Conservation (phyloP, 2,888 invertebrate genomes). For the Meliscaeva auricollis region DNA sequence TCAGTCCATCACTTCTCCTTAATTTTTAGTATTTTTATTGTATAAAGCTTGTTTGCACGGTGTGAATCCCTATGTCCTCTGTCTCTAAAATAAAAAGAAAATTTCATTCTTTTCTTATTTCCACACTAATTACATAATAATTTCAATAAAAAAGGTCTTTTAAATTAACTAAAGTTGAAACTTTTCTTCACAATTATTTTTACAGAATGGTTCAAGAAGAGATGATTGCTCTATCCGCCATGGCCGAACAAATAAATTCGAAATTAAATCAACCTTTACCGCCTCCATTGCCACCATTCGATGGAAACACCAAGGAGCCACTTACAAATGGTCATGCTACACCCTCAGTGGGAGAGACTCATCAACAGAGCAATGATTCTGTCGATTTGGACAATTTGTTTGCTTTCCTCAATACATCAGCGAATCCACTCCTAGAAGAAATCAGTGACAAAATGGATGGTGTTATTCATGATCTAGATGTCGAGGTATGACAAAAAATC, state of each 20-base stretch:
- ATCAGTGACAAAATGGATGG: slow-evolving; percentile 94
- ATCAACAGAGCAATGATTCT: slow-evolving; percentile 86
- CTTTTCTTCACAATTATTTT: slow-evolving; percentile 71
- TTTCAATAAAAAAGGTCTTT: neutral
- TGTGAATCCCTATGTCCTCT: slow-evolving; percentile 47
- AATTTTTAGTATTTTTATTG: slow-evolving; percentile 3
- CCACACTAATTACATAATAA: slow-evolving; percentile 36
- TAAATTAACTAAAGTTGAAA: neutral
- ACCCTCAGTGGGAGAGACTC: slow-evolving; percentile 78
- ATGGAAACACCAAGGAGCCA: slow-evolving; percentile 63
- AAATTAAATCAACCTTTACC: slow-evolving; percentile 83
- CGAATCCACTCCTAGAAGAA: slow-evolving; percentile 90
- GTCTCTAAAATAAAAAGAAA: neutral
- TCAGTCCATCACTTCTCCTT: neutral
- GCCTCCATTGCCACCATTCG: slow-evolving; percentile 74
- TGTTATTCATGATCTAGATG: slow-evolving; percentile 92
- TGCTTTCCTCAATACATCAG: slow-evolving; percentile 90
- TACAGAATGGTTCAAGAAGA: slow-evolving; percentile 88
- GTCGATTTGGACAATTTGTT: slow-evolving; percentile 95
- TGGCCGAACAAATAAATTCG: slow-evolving; percentile 89
- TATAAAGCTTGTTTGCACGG: slow-evolving; percentile 65
- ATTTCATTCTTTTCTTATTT: slow-evolving; percentile 43
- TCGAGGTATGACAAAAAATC: slow-evolving; percentile 86
- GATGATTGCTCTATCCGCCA: slow-evolving; percentile 89
- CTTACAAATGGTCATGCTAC: slow-evolving; percentile 78